Base-by-base conservation (phyloP, 2,888 invertebrate genomes). In the Anorthoa munda region DNA sequence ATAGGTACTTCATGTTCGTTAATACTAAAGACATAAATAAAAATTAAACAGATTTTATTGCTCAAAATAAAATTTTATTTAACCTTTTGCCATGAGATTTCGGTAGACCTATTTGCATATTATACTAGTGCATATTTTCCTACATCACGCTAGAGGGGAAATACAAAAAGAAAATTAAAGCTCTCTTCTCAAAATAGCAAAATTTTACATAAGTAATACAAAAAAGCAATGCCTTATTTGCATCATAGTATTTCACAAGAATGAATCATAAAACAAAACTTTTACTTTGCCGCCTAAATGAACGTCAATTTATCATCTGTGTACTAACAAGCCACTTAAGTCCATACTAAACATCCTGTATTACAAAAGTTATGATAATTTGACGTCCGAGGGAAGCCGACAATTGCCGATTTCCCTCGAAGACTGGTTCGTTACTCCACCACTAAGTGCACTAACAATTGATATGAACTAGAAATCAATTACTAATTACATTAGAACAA, bases 401-500 rank as follows among this genome's bases (percentile, higher is more conserved):
- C 60, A 26, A 63, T 66, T 75, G 68, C 69, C 76, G 56, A 75
- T 58, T 31, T 58, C 60, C 21, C 48, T 66, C 69, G 67, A 67
- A 39, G 63, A 56, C 66, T n/a, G 15, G 73, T 67, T 76, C 56
- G 68, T 68, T 79, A 72, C 45, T 72, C 46, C 60, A 72, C 61
- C 67, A 74, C 65, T 74, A 81, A 66, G 69, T 71, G 53, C 45
- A 60, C 77, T 86, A 83, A 83, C 81, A 76, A 72, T 75, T 82
- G 63, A 81, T 69, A 61, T 83, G 78, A 78, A 85, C 81, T 77
- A 81, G 69, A 84, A 84, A 87, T 84, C 83, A 85, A 81, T 86
- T 85, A 86, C 81, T 86, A 81, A 67, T 17, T 12, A 82, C 82
- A 76, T 85, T 83, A 88, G 86, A 84, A 90, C 89, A 90, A 90